Base-by-base conservation (phyloP, 1,140 invertebrate genomes). In the Lucilia sericata region DNA sequence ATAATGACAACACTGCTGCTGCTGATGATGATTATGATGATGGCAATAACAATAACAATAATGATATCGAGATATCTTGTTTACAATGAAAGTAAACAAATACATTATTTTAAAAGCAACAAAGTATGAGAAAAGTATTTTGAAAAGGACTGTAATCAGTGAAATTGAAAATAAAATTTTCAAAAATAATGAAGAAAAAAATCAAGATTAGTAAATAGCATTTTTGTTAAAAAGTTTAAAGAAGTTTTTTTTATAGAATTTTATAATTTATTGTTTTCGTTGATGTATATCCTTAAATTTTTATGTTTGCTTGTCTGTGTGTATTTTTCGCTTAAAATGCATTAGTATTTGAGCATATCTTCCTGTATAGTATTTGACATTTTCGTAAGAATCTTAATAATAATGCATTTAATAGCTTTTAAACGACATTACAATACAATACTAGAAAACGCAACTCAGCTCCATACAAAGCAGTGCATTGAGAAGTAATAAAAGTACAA, bases 371-470 rank as follows among this genome's bases (percentile, higher is more conserved):
- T 60, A 60, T 60, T 70, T 70, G 65, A 21, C 19, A 70, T 70
- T 25, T 70, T 70, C 17, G 60, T 60, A 70, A 70, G 19, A 70
- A 70, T 70, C 7, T 10, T 12, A 70, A 70, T 21, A 60, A 60
- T 60, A 70, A 70, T 70, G 65, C 65, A 70, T 70, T 70, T 70
- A 70, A 70, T 70, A 25, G 65, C 65, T 70, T 70, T 70, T 70
- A 70, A 70, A 70, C 19, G 65, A 70, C 21, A 70, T 70, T 21
- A 70, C 65, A 70, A 70, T 70, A 21, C 65, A 21, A 55, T 70
- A 21, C 65, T 14, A 60, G 12, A n/a, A 60, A 60, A 60, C 42
- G 42, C 42, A 42, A 42, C 42, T 42, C 42, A 42, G 5, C 42
- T 42, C 5, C 5, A 42, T 17, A 60, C 2, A 60, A 60, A 2